phyloP scores from a whole-genome alignment of 2,113 vertebrate species.

The Loxodonta africana region DNA sequence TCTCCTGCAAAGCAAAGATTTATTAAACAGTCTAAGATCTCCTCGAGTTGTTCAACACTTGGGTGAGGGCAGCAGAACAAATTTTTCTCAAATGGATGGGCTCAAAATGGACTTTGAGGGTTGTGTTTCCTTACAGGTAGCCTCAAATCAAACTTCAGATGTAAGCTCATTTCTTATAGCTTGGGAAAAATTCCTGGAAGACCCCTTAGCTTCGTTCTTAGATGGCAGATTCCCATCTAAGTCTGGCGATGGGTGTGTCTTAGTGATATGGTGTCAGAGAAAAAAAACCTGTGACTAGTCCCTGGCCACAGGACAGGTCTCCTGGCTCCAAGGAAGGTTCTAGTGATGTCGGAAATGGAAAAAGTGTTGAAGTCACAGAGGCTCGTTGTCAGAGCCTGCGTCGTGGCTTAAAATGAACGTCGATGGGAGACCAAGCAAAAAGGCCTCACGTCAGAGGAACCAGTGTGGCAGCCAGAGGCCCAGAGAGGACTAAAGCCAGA shows the following conservation, averaged over 20 bases:
- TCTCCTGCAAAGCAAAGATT: background rate
- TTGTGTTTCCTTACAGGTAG: background rate
- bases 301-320: background rate
- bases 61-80: background rate
- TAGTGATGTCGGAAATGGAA: constrained; percentile 3
- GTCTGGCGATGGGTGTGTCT: background rate
- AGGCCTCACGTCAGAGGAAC: background rate
- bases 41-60: background rate
- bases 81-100: background rate
- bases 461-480: background rate
- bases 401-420: background rate
- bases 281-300: background rate
- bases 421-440: background rate
- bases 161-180: background rate
- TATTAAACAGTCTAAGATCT: background rate
- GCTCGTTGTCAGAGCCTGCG: background rate
- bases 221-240: background rate
- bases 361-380: background rate
- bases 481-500: background rate
- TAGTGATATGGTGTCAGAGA: background rate
- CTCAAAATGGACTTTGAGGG: background rate
- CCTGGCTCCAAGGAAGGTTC: constrained; percentile 18
- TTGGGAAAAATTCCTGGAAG: constrained; percentile 12
- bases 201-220: constrained; percentile 1
- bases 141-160: background rate